phyloP scores from a whole-genome alignment of 2,888 invertebrate species.

The Eilema depressum region DNA sequence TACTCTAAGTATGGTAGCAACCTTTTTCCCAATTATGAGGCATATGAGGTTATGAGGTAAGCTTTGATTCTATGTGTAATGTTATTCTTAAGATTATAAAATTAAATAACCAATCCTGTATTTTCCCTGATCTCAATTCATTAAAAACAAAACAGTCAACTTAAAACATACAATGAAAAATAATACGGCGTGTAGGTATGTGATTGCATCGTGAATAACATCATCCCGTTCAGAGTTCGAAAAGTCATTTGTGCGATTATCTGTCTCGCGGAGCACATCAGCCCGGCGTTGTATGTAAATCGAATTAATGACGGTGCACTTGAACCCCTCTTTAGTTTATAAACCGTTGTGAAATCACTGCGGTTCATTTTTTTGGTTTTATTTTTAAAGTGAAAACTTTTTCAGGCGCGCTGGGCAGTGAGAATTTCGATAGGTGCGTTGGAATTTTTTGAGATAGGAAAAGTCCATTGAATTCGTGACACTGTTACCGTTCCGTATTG shows the following conservation, averaged over 20 bases:
- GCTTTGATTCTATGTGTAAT: too few species aligned
- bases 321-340: constrained; percentile 62
- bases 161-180: constrained; percentile 9
- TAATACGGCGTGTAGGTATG: constrained; percentile 39
- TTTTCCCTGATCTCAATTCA: background rate
- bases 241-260: constrained; percentile 84
- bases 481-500: too few species aligned
- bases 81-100: background rate
- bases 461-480: too few species aligned
- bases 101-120: background rate
- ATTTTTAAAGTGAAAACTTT: too few species aligned
- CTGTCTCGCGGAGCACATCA: constrained; percentile 78
- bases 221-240: constrained; percentile 70
- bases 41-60: too few species aligned
- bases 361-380: background rate
- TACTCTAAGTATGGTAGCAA: too few species aligned
- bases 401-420: too few species aligned
- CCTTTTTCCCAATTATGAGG: too few species aligned
- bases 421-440: too few species aligned
- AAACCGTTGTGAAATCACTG: constrained; percentile 14
- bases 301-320: constrained; percentile 78
- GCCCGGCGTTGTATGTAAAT: constrained; percentile 76
- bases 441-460: too few species aligned
- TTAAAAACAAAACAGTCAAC: constrained; percentile 23
- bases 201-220: constrained; percentile 56